Base-by-base conservation (phyloP, 1,140 invertebrate species). In the Acromyrmex echinatior region DNA sequence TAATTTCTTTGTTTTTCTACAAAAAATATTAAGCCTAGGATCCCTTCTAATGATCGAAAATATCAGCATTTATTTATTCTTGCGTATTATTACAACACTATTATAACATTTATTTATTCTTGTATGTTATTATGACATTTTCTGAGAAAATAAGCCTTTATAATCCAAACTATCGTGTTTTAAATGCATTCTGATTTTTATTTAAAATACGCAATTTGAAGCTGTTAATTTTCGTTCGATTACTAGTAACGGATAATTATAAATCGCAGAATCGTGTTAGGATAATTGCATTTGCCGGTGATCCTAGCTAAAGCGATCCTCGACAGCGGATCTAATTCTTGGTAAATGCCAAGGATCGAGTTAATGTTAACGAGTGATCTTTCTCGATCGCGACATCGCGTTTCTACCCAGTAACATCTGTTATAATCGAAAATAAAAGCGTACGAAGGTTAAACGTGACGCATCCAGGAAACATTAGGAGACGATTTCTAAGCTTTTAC, bases 341-440 rank as follows among this genome's bases (percentile, higher is more conserved):
- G 35, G 35, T 45, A 74, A 84, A 84, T 84, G 80, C 73, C 80
- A 84, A 76, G 70, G 56, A 51, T 76, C 31, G n/a, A 84, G 18
- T 74, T 84, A 76, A 84, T 84, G 39, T 62, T 60, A 76, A 84
- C 70, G 70, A n/a, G 45, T 35, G 28, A 62, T 84, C 53, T 51
- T 60, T 62, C 39, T 63, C 68, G 51, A 78, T 66, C 45, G 25
- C 63, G 28, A 62, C 53, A n/a, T 21, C 25, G 18, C 53, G 56
- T 82, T 80, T 73, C 53, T 73, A 10, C 18, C 4, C 21, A 6
- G 49, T n/a, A 28, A 66, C n/a, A 18, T 63, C 25, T 31, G 12
- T n/a, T 18, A 49, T n/a, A 21, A 31, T 28, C 16, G 25, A 60
- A 66, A 82, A 73, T 74, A 82, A 73, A 73, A 73, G 25, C 39